These are phyloP conservation scores for Bagarius yarrelli DNA, from an alignment of 2,113 vertebrate species.

Conservation along the genomic window DNA sequence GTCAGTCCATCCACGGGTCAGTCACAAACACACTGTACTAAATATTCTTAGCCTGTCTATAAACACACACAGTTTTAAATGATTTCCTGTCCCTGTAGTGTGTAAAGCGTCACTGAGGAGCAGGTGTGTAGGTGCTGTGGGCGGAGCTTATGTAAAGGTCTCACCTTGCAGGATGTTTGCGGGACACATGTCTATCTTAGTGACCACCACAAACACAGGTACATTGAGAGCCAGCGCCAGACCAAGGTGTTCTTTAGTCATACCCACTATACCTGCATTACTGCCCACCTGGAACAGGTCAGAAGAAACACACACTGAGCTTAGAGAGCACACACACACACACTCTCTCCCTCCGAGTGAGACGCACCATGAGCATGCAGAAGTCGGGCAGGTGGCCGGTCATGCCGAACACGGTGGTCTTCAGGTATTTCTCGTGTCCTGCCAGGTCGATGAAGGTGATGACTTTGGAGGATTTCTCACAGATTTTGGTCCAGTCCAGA, in stretches of 20 bases:
- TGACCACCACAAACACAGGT: slow-evolving; percentile 96
- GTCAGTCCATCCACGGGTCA: not conserved
- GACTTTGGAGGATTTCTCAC: slow-evolving; percentile 96
- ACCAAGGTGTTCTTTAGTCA: slow-evolving; percentile 98
- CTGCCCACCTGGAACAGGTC: slow-evolving; percentile 84
- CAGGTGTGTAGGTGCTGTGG: not conserved
- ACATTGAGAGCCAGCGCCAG: slow-evolving; percentile 94
- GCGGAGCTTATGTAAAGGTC: slow-evolving; percentile 5
- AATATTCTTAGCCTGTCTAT: no score
- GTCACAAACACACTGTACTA: not conserved
- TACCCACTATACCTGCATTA: slow-evolving; percentile 96
- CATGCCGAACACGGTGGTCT: slow-evolving; percentile 98
- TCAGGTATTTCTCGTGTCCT: slow-evolving; percentile 97
- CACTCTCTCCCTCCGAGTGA: not conserved
- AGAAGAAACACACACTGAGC: slow-evolving; percentile 1
- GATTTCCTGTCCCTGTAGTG: no score
- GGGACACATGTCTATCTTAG: slow-evolving; percentile 99
- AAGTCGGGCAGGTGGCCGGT: slow-evolving; percentile 96
- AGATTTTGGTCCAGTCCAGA: slow-evolving; percentile 98
- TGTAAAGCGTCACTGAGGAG: not conserved
- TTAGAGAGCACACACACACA: not conserved
- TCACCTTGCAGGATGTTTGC: slow-evolving; percentile 97
- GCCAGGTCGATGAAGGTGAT: slow-evolving; percentile 98
- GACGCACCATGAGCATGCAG: slow-evolving; percentile 97
- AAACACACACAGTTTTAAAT: no score